Conservation (phyloP, 2,888 invertebrate genomes). For the Acleris holmiana region DNA sequence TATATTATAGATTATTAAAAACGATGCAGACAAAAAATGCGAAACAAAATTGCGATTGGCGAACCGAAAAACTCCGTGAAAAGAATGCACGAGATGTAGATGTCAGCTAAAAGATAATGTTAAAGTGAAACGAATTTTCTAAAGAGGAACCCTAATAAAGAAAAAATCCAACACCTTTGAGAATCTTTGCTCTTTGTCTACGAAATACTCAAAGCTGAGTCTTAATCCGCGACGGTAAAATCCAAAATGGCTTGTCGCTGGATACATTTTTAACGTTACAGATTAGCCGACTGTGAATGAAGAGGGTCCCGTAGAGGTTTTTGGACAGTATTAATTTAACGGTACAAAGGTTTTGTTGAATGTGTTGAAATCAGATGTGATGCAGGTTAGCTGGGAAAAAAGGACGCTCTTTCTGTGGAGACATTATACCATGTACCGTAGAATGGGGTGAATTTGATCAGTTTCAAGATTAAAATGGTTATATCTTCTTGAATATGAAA, state of each 20-base stretch:
- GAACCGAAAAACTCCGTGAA: no score
- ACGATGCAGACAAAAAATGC: no score
- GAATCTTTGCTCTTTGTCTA: background rate
- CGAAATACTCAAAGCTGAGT: background rate
- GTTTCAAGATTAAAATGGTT: no score
- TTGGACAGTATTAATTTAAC: conserved; percentile 33
- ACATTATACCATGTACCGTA: no score
- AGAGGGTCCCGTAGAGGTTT: conserved; percentile 29
- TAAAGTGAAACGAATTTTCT: background rate
- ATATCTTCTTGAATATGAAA: no score
- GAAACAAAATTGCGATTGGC: no score
- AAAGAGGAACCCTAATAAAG: conserved; percentile 6
- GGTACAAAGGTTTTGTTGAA: conserved; percentile 15
- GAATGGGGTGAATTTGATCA: no score
- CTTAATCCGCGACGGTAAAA: background rate
- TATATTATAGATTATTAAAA: no score
- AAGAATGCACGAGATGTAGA: no score
- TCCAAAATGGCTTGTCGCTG: conserved; percentile 1
- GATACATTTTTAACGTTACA: conserved; percentile 48
- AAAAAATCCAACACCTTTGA: conserved; percentile 12
- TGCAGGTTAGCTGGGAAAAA: background rate
- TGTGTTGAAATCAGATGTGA: conserved; percentile 22
- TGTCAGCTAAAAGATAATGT: no score
- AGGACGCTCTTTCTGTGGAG: background rate
- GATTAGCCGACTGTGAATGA: conserved; percentile 44